These are phyloP conservation scores for Stichodactyla helianthus DNA, from an alignment of 64 coral and sea anemone genomes.

Conservation along the genomic window DNA sequence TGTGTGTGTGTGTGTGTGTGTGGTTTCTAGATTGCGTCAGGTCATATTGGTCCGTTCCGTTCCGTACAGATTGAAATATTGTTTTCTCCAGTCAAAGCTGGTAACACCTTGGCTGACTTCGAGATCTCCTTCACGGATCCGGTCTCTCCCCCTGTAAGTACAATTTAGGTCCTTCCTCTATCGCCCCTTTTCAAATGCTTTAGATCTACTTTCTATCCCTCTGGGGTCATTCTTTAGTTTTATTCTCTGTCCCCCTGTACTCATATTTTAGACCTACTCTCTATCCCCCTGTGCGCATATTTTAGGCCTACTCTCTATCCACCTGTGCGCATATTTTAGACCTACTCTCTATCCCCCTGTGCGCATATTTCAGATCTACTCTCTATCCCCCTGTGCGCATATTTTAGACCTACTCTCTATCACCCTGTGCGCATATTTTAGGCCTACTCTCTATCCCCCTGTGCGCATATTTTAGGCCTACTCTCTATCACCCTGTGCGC, in stretches of 20 bases:
- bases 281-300: not conserved
- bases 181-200: not conserved
- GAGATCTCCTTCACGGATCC: constrained; percentile 80
- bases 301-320: not conserved
- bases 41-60: constrained; percentile 75
- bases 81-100: constrained; percentile 80
- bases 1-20: no score
- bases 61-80: constrained; percentile 77
- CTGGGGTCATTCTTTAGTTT: not conserved
- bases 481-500: not conserved
- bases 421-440: constrained; percentile 45
- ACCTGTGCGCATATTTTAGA: not conserved
- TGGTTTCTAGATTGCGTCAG: constrained; percentile 45
- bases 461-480: not conserved
- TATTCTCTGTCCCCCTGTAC: not conserved
- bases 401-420: not conserved
- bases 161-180: not conserved
- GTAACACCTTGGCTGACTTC: constrained; percentile 64
- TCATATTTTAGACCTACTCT: no score
- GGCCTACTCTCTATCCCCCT: not conserved
- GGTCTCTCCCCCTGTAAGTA: constrained; percentile 72
- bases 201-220: not conserved
- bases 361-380: not conserved
- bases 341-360: constrained; percentile 59
- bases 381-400: not conserved